Conservation (phyloP, 37 sponge, comb jelly and placozoan species). For the Beroe forskalii region DNA sequence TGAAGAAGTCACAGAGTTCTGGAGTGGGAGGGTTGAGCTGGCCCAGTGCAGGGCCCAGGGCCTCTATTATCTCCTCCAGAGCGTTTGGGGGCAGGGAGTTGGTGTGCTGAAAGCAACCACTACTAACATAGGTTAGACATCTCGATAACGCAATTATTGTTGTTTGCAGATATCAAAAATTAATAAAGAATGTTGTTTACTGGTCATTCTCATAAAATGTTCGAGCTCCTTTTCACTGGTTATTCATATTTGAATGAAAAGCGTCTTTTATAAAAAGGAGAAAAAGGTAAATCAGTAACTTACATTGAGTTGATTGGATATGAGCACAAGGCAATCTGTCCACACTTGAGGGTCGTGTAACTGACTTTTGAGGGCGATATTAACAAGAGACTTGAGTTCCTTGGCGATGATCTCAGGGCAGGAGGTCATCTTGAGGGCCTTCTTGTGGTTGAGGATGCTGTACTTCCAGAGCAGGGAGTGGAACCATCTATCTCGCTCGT, state of each 20-base stretch:
- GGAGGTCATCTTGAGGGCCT: conserved; percentile 28
- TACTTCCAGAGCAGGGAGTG: conserved; percentile 26
- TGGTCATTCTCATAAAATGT: too few relatives aligned
- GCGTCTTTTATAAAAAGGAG: too few relatives aligned
- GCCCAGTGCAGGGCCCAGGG: conserved; percentile 26
- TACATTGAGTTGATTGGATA: conserved; percentile 36
- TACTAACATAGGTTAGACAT: too few relatives aligned
- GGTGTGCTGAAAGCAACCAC: conserved; percentile 38
- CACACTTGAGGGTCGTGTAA: conserved; percentile 44
- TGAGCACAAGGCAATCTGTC: conserved; percentile 33
- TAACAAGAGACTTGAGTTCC: conserved; percentile 31
- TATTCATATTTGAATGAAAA: too few relatives aligned
- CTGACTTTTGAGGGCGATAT: conserved; percentile 45
- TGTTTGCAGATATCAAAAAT: too few relatives aligned
- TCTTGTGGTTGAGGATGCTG: conserved; percentile 16
- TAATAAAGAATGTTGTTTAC: background rate
- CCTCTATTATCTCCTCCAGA: conserved; percentile 51
- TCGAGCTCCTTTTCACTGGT: too few relatives aligned
- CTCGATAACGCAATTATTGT: too few relatives aligned
- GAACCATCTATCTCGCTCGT: conserved; percentile 32
- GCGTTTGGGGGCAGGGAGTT: conserved; percentile 42
- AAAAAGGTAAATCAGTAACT: too few relatives aligned
- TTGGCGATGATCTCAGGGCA: conserved; percentile 43
- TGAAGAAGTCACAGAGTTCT: conserved; percentile 46
- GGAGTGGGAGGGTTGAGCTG: conserved; percentile 55